A percentile compares a stretch with the other conserved stretches of the same genome.
phyloP scores from a whole-genome alignment of 2,888 invertebrate species.

The Clepsis dumicolana region DNA sequence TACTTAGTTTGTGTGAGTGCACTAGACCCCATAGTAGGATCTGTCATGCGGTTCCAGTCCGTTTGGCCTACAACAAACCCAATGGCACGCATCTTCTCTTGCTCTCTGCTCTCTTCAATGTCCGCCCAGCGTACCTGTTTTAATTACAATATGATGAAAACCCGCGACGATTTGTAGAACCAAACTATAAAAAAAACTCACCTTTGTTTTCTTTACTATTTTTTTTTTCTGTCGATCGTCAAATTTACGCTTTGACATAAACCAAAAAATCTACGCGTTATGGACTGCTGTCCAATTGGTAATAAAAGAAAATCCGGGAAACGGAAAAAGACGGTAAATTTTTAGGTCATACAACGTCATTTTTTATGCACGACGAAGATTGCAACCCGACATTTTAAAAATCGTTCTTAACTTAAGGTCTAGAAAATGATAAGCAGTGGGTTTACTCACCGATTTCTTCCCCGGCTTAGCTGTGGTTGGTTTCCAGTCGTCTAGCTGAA shows the following conservation, averaged over 20 bases:
- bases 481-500: constrained; percentile 94
- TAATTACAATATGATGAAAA: constrained; percentile 77
- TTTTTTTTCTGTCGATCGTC: constrained; percentile 21
- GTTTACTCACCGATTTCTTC: constrained; percentile 93
- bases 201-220: constrained; percentile 46
- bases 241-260: constrained; percentile 24
- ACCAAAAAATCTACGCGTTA: constrained; percentile 23
- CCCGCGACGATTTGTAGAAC: constrained; percentile 48
- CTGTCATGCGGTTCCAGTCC: constrained; percentile 98
- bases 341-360: background rate
- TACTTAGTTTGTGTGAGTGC: constrained; percentile 98
- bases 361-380: constrained; percentile 1
- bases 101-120: constrained; percentile 96
- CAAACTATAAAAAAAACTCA: constrained; percentile 56
- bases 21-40: constrained; percentile 94
- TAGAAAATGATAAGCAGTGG: background rate
- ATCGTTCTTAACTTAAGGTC: background rate
- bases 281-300: constrained; percentile 16
- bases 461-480: constrained; percentile 88
- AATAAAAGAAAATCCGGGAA: constrained; percentile 13
- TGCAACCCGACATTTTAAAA: constrained; percentile 10
- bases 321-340: constrained; percentile 20
- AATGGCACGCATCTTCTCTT: constrained; percentile 96
- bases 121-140: constrained; percentile 99
- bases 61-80: constrained; percentile 99